Conservation (phyloP, 2,888 invertebrate species). For the Pammene aurita region DNA sequence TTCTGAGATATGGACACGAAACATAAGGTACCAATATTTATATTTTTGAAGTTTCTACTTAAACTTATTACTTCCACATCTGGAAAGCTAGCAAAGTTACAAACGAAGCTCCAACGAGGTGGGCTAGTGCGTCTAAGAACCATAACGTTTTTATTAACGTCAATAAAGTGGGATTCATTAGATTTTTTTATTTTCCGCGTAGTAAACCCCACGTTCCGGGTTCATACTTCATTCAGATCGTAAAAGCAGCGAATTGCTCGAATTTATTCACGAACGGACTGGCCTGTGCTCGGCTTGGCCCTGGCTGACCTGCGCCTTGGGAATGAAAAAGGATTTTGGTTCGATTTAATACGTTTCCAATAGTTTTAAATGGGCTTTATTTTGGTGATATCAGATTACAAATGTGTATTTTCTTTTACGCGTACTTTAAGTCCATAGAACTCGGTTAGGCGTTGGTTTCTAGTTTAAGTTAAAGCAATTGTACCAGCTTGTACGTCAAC, state of each 20-base stretch:
- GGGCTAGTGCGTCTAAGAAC: constrained; percentile 39
- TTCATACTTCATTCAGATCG: constrained; percentile 42
- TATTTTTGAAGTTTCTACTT: no score
- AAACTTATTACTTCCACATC: not conserved
- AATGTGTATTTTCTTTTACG: no score
- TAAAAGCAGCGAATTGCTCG: constrained; percentile 40
- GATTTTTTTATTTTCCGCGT: constrained; percentile 41
- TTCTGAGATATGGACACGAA: no score
- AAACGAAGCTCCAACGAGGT: constrained; percentile 23
- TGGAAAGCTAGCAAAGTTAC: not conserved
- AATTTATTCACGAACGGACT: constrained; percentile 41
- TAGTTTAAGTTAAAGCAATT: no score
- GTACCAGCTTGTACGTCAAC: not conserved
- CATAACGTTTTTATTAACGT: constrained; percentile 41
- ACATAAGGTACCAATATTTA: no score
- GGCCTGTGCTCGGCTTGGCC: constrained; percentile 29
- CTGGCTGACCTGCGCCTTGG: constrained; percentile 29
- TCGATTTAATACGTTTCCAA: constrained; percentile 27
- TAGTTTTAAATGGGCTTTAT: not conserved
- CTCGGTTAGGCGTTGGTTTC: no score
- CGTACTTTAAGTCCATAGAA: no score
- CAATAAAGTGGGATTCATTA: constrained; percentile 39
- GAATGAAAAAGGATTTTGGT: constrained; percentile 27
- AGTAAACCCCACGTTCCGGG: constrained; percentile 41
- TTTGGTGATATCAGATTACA: not conserved